Evolutionary conservation across 2,888 invertebrate genomes (phyloP), one percentile per base, ranked within the genome.

Genomic region (Troides oblongomaculatus): DNA sequence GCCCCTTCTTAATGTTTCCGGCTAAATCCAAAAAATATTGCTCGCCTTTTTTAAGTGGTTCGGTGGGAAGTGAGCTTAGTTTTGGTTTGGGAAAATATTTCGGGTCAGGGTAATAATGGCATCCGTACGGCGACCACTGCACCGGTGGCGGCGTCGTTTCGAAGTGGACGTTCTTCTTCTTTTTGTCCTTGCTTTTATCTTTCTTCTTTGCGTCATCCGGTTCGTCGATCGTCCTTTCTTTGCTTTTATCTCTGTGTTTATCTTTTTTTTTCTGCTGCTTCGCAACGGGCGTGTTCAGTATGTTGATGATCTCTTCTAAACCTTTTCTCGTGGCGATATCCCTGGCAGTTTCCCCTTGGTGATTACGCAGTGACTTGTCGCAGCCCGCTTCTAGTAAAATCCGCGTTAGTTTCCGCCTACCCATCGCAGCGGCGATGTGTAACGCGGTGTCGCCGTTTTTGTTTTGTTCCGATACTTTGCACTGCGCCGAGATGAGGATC

Each of bases 401-500:
- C 79, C 97, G 94, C 14, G 98, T 97, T 71, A 99, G 93, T 89
- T 99, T 99, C 67, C 98, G 91, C 30, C 98, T 93, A 8, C 98
- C 98, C 97, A 99, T 97, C 1, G 98, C 98, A 12, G 98, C 96
- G 0, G 98, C 96, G 78, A 99, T 98, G 86, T 99, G 99, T 18
- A 99, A 92, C 0, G 98, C 96, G 0, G 98, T 98, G 89, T 99
- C 99, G 0, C 98, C 98, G 89, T 99, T 99, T 93, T 98, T 97
- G 86, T 99, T 99, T 80, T 97, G 97, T 79, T 97, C 97, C 71
- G 97, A 96, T 67, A 97, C 96, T 76, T 95, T 94, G 84, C 97
- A 97, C 77, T 96, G 94, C 0, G 98, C 99, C 56, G 98, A 98
- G 76, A 99, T 96, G 67, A 99, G 94, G 78, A 99, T 98, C 68